Evolutionary conservation across 64 coral and sea anemone genomes (phyloP), one percentile per base, ranked within the genome.

Genomic region (Orbicella faveolata): DNA sequence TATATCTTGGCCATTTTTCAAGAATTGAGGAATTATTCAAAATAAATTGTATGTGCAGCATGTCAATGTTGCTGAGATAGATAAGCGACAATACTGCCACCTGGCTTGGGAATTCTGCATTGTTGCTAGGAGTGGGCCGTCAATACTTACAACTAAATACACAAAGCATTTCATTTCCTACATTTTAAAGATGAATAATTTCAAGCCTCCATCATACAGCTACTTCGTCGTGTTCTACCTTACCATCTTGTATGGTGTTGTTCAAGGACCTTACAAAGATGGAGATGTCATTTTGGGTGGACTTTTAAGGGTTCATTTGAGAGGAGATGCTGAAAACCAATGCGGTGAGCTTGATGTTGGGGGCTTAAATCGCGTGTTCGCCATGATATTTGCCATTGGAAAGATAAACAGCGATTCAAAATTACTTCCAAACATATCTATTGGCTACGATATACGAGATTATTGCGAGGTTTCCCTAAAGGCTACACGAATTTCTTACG

Each of bases 391-490:
- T 62, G 65, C 88, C 39, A 68, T 89, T 37, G 88, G 80, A 20
- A 79, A 80, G 36, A 80, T 89, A 59, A 89, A 89, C 76, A 44
- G 72, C 41, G 88, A 89, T 79, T 14, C 19, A 30, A 67, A 65
- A 21, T n/a, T 90, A 0, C 78, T 90, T 2, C 78, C 61, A 17
- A 68, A 73, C 75, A 33, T 90, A 23, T 81, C 57, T 3, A 11
- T 90, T 5, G 88, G 88, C 9, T 90, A 90, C 34, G 88, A 90
- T 73, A 90, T 90, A 10, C 77, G 88, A 52, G 88, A 90, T n/a
- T 90, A 81, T 20, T 90, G 88, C 37, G 75, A 90, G 20, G 21
- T 34, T 44, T 39, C 76, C 2, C 2, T 41, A 17, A 53, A 53
- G 26, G 88, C 88, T 26, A 54, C 64, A 64, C 14, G 11, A n/a